phyloP scores from a whole-genome alignment of 2,888 invertebrate species.

The Andrena haemorrhoa region DNA sequence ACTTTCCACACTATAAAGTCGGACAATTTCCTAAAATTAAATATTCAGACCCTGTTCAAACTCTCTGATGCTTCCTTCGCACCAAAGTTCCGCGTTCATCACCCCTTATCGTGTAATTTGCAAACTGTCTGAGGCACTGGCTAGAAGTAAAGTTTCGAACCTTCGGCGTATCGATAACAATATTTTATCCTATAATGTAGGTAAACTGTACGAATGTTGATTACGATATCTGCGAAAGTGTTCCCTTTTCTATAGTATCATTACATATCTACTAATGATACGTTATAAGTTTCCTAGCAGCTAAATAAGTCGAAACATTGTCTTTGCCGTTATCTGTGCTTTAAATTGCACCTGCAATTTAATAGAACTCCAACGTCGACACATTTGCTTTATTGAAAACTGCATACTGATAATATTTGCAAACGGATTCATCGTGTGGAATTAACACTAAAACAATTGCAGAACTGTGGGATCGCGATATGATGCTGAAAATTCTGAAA shows the following conservation, averaged over 20 bases:
- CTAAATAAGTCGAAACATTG: neutral
- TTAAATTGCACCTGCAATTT: no score
- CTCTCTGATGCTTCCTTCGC: neutral
- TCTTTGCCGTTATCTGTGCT: neutral
- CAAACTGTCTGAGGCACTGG: constrained; percentile 18
- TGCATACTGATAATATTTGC: neutral
- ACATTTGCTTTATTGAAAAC: neutral
- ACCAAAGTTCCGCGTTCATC: constrained; percentile 2
- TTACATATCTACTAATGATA: neutral
- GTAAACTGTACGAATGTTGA: neutral
- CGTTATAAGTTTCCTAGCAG: neutral
- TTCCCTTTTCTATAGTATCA: neutral
- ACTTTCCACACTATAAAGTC: no score
- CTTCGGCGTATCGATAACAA: neutral
- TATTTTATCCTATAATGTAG: neutral
- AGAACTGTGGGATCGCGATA: neutral
- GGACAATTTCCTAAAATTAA: neutral
- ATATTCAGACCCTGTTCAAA: neutral
- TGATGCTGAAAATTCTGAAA: neutral
- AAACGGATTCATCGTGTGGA: no score
- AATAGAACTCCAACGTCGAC: neutral
- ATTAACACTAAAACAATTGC: neutral
- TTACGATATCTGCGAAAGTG: neutral
- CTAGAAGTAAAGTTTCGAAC: neutral
- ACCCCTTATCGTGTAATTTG: neutral